These are phyloP conservation scores for Cordilura impudica DNA, from an alignment of 2,888 invertebrate species.

Conservation along the genomic window DNA sequence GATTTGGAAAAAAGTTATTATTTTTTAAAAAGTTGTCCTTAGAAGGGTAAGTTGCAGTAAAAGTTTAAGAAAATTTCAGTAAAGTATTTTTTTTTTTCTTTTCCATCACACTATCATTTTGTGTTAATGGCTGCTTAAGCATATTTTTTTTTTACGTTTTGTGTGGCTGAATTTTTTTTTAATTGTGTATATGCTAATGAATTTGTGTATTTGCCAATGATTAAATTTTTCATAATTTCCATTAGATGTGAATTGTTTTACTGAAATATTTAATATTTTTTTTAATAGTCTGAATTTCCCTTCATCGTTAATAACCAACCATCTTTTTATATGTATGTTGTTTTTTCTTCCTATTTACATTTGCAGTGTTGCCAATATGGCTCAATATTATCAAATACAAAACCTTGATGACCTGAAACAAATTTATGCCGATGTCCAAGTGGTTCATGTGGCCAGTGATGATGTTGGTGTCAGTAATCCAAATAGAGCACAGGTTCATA, in stretches of 20 bases:
- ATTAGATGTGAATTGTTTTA: background rate
- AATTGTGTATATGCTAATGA: slow-evolving; percentile 6
- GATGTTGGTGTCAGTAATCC: slow-evolving; percentile 73
- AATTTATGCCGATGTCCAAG: slow-evolving; percentile 81
- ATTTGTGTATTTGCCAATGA: background rate
- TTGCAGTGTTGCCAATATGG: slow-evolving; percentile 79
- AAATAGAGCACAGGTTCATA: slow-evolving; percentile 69
- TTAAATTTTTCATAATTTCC: background rate
- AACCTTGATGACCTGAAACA: slow-evolving; percentile 81
- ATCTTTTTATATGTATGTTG: slow-evolving; percentile 24
- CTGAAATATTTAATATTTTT: no score
- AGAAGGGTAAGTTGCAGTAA: slow-evolving; percentile 47
- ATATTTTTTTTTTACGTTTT: slow-evolving; percentile 2
- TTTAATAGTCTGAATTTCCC: slow-evolving; percentile 23
- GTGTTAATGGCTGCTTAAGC: slow-evolving; percentile 34
- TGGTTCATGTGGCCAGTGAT: slow-evolving; percentile 74
- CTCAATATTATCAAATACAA: slow-evolving; percentile 84
- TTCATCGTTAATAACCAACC: slow-evolving; percentile 11
- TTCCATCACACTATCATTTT: slow-evolving; percentile 20
- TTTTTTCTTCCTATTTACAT: slow-evolving; percentile 39
- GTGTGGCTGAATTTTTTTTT: background rate
- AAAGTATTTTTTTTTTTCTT: slow-evolving; percentile 29
- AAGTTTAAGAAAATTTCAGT: slow-evolving; percentile 43
- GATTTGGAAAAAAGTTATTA: background rate
- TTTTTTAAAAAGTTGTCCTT: background rate